Evolutionary conservation across 2,113 vertebrate species (phyloP).

Genomic region (Narcine bancroftii): DNA sequence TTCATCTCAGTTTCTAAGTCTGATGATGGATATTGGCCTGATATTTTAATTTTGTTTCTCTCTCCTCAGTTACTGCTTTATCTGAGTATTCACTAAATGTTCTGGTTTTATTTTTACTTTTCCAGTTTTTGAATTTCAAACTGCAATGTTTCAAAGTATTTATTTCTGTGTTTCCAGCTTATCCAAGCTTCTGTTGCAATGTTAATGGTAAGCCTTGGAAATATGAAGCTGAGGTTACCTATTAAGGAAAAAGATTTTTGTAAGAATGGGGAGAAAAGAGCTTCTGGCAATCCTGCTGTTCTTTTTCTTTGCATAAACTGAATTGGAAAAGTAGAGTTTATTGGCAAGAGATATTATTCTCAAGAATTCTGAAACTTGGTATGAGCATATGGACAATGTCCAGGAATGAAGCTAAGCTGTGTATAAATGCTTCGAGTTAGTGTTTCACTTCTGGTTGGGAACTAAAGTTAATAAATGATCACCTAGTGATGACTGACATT

Average conservation of each 20-base stretch:
- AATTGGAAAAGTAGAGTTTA: background rate
- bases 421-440: background rate
- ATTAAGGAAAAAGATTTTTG: slow-evolving; percentile 32
- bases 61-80: too few relatives aligned
- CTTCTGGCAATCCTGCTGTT: slow-evolving; percentile 18
- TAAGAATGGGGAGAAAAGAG: slow-evolving; percentile 18
- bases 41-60: too few relatives aligned
- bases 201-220: too few relatives aligned
- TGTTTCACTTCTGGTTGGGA: background rate
- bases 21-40: too few relatives aligned
- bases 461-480: background rate
- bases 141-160: background rate
- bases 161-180: background rate
- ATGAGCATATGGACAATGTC: slow-evolving; percentile 10
- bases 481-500: background rate
- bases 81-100: too few relatives aligned
- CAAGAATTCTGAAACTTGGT: slow-evolving; percentile 7
- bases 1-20: too few relatives aligned
- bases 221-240: slow-evolving; percentile 30
- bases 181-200: background rate
- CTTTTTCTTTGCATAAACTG: slow-evolving; percentile 20
- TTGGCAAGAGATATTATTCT: slow-evolving; percentile 25
- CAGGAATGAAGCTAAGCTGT: slow-evolving; percentile 14
- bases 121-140: background rate
- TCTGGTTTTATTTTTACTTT: too few relatives aligned